These are phyloP conservation scores for Sebastes schlegelii DNA, from an alignment of 2,113 vertebrate species.

Conservation along the genomic window DNA sequence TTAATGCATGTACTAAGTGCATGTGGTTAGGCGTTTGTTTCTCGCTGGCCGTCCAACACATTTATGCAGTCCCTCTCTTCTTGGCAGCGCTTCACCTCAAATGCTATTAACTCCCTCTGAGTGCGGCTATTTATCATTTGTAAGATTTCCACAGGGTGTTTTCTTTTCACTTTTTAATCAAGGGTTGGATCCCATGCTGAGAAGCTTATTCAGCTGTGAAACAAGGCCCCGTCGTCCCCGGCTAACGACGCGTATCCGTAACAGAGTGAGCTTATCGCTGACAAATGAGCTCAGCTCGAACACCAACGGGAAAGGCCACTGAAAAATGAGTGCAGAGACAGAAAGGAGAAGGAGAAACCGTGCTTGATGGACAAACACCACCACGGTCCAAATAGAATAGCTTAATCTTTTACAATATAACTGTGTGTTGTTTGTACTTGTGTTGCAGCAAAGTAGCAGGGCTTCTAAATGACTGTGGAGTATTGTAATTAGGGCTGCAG, in stretches of 20 bases:
- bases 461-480: neutral
- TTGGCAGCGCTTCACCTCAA: slow-evolving; percentile 51
- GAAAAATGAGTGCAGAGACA: slow-evolving; percentile 21
- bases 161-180: slow-evolving; percentile 73
- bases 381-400: neutral
- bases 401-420: neutral
- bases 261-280: slow-evolving; percentile 40
- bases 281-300: slow-evolving; percentile 59
- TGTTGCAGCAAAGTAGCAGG: neutral
- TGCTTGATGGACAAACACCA: slow-evolving; percentile 27
- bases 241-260: slow-evolving; percentile 59
- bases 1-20: slow-evolving; percentile 16
- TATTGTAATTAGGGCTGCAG: neutral
- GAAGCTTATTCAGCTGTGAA: slow-evolving; percentile 66
- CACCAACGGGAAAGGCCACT: slow-evolving; percentile 1
- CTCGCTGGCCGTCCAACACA: slow-evolving; percentile 24
- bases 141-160: slow-evolving; percentile 59
- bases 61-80: slow-evolving; percentile 30
- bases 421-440: neutral
- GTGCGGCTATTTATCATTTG: slow-evolving; percentile 66
- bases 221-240: slow-evolving; percentile 60
- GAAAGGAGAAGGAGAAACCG: slow-evolving; percentile 21
- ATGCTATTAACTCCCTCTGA: slow-evolving; percentile 55
- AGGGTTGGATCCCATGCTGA: slow-evolving; percentile 57
- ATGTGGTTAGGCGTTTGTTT: slow-evolving; percentile 15